Conservation (phyloP, 1,140 invertebrate species). For the Bombus consobrinus region DNA sequence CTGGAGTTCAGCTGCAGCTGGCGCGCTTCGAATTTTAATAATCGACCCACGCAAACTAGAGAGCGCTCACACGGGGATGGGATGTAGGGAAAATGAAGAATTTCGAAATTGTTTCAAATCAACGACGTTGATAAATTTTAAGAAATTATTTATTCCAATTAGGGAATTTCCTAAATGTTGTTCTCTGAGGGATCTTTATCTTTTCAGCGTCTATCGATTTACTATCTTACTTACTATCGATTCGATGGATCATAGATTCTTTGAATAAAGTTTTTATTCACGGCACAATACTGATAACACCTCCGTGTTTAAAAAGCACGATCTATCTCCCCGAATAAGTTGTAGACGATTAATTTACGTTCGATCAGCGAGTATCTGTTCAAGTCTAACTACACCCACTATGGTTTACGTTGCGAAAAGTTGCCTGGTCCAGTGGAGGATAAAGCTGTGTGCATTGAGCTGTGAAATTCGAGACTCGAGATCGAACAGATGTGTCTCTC, state of each 20-base stretch:
- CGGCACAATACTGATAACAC: neutral
- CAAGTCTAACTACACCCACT: neutral
- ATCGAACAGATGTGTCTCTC: slow-evolving; percentile 29
- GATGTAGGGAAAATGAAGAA: neutral
- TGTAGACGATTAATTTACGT: slow-evolving; percentile 17
- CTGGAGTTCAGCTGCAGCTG: neutral
- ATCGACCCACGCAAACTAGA: neutral
- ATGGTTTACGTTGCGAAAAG: slow-evolving; percentile 1
- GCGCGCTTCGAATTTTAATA: slow-evolving; percentile 14
- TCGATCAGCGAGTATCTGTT: slow-evolving; percentile 5
- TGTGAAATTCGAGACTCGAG: slow-evolving; percentile 34
- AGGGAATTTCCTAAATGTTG: neutral
- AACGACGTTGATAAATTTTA: neutral
- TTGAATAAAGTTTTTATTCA: neutral
- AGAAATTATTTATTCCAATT: neutral
- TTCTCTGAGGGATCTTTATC: neutral
- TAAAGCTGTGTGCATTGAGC: slow-evolving; percentile 13
- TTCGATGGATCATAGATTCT: too few relatives aligned
- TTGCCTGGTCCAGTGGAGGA: slow-evolving; percentile 17
- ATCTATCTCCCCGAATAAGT: neutral
- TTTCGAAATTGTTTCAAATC: neutral
- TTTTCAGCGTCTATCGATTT: too few relatives aligned
- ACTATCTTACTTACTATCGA: too few relatives aligned
- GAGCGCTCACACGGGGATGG: neutral
- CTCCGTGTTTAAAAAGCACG: neutral